phyloP scores from a whole-genome alignment of 2,113 vertebrate species.

The Spermophilus dauricus region DNA sequence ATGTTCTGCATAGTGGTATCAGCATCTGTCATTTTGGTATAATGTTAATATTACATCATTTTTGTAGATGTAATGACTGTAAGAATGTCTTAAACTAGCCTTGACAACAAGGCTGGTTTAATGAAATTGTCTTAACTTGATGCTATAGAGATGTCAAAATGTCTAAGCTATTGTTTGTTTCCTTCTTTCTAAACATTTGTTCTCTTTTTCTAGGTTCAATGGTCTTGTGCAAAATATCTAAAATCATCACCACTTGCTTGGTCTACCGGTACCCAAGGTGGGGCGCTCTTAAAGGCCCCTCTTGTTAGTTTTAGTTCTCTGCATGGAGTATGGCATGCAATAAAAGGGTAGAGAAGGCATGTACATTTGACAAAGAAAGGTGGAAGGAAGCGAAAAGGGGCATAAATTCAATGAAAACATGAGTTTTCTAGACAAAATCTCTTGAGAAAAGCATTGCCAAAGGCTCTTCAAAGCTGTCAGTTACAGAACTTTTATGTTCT shows the following conservation, averaged over 20 bases:
- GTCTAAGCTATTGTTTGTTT: not conserved
- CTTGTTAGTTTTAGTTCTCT: not conserved
- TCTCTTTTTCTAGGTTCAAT: not conserved
- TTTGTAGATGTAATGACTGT: not conserved
- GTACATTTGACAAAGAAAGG: not conserved
- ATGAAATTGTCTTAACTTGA: slow-evolving; percentile 2
- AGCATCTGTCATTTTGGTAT: slow-evolving; percentile 31
- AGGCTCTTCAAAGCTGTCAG: not conserved
- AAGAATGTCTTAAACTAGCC: slow-evolving; percentile 23
- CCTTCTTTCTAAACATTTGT: slow-evolving; percentile 45
- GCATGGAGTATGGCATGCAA: not conserved
- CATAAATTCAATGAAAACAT: not conserved
- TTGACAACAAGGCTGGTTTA: slow-evolving; percentile 24
- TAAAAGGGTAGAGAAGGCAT: not conserved
- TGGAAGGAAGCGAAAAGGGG: not conserved
- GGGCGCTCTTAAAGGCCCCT: not conserved
- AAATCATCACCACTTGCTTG: slow-evolving; percentile 12
- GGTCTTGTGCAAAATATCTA: not conserved
- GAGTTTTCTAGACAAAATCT: not conserved
- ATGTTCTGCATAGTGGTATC: not conserved
- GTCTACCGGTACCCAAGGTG: not conserved
- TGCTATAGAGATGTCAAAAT: slow-evolving; percentile 1
- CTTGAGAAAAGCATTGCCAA: not conserved
- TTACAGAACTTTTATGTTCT: not conserved
- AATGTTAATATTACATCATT: slow-evolving; percentile 4